Evolutionary conservation across 2,113 vertebrate species (phyloP).

Genomic region (Datnioides undecimradiatus): DNA sequence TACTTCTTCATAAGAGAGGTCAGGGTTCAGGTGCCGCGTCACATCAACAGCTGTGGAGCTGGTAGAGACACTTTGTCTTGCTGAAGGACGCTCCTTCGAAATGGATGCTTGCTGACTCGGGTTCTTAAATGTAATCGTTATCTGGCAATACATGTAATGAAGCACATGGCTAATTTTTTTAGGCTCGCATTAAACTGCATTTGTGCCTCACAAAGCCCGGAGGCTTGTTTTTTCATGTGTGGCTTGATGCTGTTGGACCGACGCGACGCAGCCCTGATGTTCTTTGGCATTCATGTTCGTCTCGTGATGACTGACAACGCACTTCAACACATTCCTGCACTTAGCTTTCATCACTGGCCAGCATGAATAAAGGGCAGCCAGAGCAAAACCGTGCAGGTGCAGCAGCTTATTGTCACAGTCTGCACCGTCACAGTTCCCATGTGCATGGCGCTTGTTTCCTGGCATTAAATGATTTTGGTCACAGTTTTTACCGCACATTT

Average conservation of each 20-base stretch:
- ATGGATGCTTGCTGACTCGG: background rate
- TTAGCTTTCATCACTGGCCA: background rate
- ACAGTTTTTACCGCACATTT: conserved; percentile 3
- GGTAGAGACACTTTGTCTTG: background rate
- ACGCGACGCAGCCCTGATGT: background rate
- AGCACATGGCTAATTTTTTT: background rate
- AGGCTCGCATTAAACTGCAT: background rate
- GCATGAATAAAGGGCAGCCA: background rate
- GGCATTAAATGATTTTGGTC: conserved; percentile 8
- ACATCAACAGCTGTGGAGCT: background rate
- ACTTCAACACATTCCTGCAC: background rate
- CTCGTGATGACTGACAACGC: background rate
- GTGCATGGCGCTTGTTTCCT: background rate
- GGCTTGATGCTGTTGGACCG: background rate
- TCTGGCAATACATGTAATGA: background rate
- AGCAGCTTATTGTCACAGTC: background rate
- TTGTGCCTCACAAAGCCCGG: background rate
- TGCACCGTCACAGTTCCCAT: background rate
- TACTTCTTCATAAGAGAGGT: background rate
- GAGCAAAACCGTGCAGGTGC: background rate
- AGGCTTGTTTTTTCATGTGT: background rate
- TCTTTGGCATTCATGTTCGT: background rate
- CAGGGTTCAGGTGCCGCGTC: conserved; percentile 13
- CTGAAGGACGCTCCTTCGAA: background rate
- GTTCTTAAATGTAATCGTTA: background rate